Percentiles rank a stretch among this genome's conserved stretches.
Conservation (phyloP, 2,888 invertebrate species). For the Brassicogethes aeneus region DNA sequence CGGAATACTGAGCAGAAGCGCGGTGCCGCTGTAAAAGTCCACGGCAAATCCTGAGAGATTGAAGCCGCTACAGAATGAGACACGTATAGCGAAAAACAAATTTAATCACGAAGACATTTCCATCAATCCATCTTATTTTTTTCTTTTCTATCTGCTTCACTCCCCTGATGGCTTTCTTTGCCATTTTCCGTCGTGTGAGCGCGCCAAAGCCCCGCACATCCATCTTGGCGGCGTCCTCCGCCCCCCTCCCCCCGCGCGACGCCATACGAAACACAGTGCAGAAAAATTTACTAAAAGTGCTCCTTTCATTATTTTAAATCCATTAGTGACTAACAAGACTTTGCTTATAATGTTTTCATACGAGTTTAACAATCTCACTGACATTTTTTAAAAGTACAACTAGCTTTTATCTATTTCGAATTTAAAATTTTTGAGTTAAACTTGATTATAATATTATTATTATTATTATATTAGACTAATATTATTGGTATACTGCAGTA, state of each 20-base stretch:
- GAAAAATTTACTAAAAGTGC: too few species aligned
- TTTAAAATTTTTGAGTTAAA: too few species aligned
- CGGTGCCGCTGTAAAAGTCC: constrained; percentile 24
- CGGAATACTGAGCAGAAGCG: constrained; percentile 25
- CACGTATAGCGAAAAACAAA: constrained; percentile 41
- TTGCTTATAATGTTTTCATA: too few species aligned
- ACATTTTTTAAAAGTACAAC: too few species aligned
- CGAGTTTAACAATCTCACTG: too few species aligned
- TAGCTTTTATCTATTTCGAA: too few species aligned
- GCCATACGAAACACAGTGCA: constrained; percentile 1
- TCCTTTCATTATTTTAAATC: too few species aligned
- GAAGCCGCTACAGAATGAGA: constrained; percentile 30
- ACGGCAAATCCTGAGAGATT: constrained; percentile 24
- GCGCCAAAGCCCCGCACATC: constrained; percentile 24
- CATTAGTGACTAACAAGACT: too few species aligned
- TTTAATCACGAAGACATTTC: constrained; percentile 42
- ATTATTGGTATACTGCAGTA: too few species aligned
- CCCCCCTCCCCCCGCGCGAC: constrained; percentile 10
- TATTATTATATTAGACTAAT: too few species aligned
- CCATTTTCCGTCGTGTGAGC: constrained; percentile 35
- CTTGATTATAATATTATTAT: too few species aligned
- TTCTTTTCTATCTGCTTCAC: constrained; percentile 32
- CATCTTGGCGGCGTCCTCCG: constrained; percentile 17
- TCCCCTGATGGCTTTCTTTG: constrained; percentile 40
- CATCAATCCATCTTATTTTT: constrained; percentile 42